Evolutionary conservation across 1,140 invertebrate species (phyloP).

Genomic region (Triops longicaudatus): DNA sequence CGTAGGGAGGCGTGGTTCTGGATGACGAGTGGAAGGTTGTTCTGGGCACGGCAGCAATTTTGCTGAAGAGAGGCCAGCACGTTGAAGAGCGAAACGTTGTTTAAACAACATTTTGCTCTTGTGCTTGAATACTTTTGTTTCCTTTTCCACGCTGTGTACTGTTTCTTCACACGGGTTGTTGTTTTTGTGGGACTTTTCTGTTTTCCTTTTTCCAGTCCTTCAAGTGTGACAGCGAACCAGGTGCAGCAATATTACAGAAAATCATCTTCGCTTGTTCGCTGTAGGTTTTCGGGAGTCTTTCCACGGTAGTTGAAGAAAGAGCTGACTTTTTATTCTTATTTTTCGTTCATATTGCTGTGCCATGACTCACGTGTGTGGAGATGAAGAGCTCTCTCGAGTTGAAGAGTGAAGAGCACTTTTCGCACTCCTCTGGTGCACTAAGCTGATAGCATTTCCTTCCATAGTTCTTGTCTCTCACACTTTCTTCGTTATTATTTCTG

Average conservation of each 20-base stretch:
- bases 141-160: too few species aligned
- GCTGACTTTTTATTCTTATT: neutral
- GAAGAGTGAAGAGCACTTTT: constrained; percentile 12
- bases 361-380: neutral
- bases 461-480: neutral
- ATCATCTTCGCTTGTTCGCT: neutral
- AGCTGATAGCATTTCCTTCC: constrained; percentile 9
- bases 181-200: neutral
- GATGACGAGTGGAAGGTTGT: too few species aligned
- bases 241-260: neutral
- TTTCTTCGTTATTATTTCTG: neutral
- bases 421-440: neutral
- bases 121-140: too few species aligned
- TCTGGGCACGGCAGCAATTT: too few species aligned
- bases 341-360: neutral
- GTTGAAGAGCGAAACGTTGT: too few species aligned
- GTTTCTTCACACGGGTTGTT: too few species aligned
- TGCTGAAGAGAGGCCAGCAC: too few species aligned
- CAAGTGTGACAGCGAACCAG: constrained; percentile 1
- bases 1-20: too few species aligned
- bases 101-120: too few species aligned
- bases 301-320: neutral
- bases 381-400: constrained; percentile 7
- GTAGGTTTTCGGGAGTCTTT: neutral
- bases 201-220: neutral